These are phyloP conservation scores for Catharus minimus DNA, from an alignment of 2,113 vertebrate species.

Conservation along the genomic window DNA sequence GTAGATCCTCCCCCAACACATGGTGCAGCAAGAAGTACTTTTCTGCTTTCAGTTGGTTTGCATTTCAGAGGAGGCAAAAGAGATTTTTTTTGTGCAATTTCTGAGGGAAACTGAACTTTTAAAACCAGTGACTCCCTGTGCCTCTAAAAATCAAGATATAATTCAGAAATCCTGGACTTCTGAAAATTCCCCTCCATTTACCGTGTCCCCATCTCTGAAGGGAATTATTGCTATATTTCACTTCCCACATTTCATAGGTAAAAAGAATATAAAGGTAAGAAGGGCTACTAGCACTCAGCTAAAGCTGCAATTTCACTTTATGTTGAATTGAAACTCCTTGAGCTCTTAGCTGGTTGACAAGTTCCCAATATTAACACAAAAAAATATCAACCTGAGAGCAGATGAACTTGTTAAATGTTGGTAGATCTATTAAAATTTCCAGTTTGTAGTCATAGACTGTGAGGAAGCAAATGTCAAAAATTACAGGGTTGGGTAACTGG, in stretches of 20 bases:
- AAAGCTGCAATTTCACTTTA: constrained; percentile 60
- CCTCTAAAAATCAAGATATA: not conserved
- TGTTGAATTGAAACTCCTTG: constrained; percentile 62
- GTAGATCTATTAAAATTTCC: not conserved
- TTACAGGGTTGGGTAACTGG: not conserved
- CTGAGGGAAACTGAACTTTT: not conserved
- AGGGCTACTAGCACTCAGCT: rapidly evolving
- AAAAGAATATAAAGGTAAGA: not conserved
- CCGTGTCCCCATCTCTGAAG: not conserved
- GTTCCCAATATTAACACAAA: not conserved
- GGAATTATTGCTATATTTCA: not conserved
- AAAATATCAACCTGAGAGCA: not conserved
- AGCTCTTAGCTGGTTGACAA: not conserved
- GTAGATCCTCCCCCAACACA: not conserved
- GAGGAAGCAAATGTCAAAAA: not conserved
- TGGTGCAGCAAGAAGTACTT: not conserved
- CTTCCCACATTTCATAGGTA: not conserved
- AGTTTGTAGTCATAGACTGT: not conserved
- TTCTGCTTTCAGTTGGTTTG: not conserved
- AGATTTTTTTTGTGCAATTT: not conserved
- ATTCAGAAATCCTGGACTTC: not conserved
- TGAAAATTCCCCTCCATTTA: not conserved
- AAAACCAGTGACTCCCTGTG: not conserved
- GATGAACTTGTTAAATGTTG: not conserved
- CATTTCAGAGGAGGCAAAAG: not conserved